phyloP scores from a whole-genome alignment of 2,797 vertebrate species.

The Muraenolepis orangiensis region DNA sequence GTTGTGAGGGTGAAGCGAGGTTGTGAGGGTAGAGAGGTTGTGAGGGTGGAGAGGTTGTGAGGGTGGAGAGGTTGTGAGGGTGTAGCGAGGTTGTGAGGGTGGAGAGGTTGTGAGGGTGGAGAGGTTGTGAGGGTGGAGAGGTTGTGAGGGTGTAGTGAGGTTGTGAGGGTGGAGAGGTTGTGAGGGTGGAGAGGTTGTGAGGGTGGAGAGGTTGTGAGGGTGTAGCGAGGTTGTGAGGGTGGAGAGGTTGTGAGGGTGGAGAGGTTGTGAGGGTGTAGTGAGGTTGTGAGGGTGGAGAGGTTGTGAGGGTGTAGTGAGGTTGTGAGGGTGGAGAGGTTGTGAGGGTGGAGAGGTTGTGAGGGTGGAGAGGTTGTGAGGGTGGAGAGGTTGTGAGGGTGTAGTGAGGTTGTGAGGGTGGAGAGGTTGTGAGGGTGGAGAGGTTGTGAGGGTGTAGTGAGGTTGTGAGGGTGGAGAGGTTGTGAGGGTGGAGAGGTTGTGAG shows the following conservation, averaged over 20 bases:
- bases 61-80: neutral
- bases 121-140: neutral
- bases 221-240: neutral
- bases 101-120: neutral
- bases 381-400: neutral
- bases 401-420: neutral
- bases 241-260: too few relatives aligned
- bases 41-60: neutral
- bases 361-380: too few relatives aligned
- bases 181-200: neutral
- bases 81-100: neutral
- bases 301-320: neutral
- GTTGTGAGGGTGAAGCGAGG: neutral
- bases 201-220: neutral
- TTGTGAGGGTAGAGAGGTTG: neutral
- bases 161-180: neutral
- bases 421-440: too few relatives aligned
- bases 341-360: neutral
- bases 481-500: neutral
- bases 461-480: neutral
- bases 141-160: neutral
- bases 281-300: neutral
- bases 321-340: neutral
- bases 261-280: neutral
- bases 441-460: neutral